These are phyloP conservation scores for Hippocampus abdominalis DNA, from an alignment of 2,113 vertebrate genomes.

Conservation along the genomic window DNA sequence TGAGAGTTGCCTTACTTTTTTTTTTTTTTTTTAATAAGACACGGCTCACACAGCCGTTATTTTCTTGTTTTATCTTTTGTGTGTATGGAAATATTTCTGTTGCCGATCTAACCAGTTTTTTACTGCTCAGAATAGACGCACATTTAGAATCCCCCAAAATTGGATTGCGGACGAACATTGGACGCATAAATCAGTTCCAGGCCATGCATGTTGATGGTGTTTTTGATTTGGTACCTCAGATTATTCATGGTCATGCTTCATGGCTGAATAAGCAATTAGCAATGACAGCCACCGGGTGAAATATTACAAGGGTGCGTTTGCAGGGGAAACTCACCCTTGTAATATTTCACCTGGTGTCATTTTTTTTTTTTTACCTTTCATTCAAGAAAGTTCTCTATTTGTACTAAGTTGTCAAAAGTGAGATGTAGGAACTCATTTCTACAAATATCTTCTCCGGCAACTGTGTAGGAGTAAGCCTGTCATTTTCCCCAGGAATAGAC, in stretches of 20 bases:
- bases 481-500: constrained; percentile 77
- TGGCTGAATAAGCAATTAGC: constrained; percentile 3
- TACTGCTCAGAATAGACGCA: constrained; percentile 19
- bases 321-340: neutral
- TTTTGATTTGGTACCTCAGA: constrained; percentile 9
- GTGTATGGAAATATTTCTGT: neutral
- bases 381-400: constrained; percentile 19
- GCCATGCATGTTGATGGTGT: constrained; percentile 10
- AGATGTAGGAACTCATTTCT: constrained; percentile 57
- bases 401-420: constrained; percentile 33
- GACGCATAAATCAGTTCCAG: constrained; percentile 5
- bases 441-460: constrained; percentile 65
- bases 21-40: neutral
- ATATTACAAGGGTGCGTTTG: neutral
- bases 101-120: constrained; percentile 30
- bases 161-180: constrained; percentile 25
- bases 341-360: neutral
- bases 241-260: constrained; percentile 11
- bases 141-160: constrained; percentile 29
- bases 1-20: neutral
- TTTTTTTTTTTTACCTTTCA: constrained; percentile 10
- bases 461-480: constrained; percentile 68
- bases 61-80: constrained; percentile 4
- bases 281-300: neutral
- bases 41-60: constrained; percentile 18